Conservation (phyloP, 92 coral and sea anemone genomes). For the Palythoa caribaeorum region DNA sequence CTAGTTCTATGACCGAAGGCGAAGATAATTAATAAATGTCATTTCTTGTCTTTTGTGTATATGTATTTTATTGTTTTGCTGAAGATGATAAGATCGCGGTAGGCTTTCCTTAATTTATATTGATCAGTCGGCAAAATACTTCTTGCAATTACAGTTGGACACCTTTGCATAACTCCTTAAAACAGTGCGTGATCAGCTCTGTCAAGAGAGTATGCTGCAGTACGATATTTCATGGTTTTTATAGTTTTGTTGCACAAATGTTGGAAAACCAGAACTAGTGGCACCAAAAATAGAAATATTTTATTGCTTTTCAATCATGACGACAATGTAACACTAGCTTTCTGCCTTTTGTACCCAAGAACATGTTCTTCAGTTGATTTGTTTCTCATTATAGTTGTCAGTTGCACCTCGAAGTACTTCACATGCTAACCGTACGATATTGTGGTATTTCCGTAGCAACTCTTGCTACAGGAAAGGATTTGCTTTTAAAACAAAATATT, state of each 20-base stretch:
- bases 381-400: background rate
- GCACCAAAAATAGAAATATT: too few species aligned
- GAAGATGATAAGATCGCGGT: background rate
- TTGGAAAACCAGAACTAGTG: too few species aligned
- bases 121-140: too few species aligned
- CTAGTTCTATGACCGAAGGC: too few species aligned
- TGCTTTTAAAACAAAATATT: background rate
- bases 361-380: background rate
- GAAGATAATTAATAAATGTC: too few species aligned
- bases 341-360: background rate
- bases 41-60: too few species aligned
- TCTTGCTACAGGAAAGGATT: background rate
- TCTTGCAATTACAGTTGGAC: background rate
- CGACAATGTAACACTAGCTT: too few species aligned
- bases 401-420: background rate
- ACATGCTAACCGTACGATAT: background rate
- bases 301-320: too few species aligned
- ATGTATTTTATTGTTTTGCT: background rate
- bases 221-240: too few species aligned
- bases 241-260: too few species aligned
- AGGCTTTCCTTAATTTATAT: background rate
- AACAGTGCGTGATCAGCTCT: too few species aligned
- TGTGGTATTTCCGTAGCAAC: background rate
- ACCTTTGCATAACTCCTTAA: background rate
- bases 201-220: too few species aligned